phyloP scores from a whole-genome alignment of 2,113 vertebrate species.

The Callipepla squamata region DNA sequence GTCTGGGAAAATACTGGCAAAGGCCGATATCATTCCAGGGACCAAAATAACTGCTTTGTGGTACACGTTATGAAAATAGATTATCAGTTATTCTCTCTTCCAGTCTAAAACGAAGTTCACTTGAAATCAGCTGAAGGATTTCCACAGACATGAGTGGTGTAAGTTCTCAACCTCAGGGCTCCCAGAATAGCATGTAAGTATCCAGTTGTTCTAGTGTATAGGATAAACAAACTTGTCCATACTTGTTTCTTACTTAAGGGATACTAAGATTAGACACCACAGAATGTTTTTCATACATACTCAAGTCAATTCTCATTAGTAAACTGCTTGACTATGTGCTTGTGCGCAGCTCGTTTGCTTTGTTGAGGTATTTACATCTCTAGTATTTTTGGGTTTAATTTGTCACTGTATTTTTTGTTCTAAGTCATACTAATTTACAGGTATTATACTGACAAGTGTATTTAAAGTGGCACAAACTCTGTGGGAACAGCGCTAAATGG shows the following conservation, averaged over 20 bases:
- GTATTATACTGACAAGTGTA: not conserved
- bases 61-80: not conserved
- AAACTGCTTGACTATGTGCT: not conserved
- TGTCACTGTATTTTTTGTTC: not conserved
- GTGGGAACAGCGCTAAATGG: not conserved
- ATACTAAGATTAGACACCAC: not conserved
- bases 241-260: not conserved
- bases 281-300: not conserved
- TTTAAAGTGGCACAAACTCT: not conserved
- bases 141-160: not conserved
- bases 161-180: not conserved
- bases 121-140: not conserved
- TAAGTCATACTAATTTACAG: not conserved
- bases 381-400: not conserved
- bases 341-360: not conserved
- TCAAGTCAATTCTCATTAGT: not conserved
- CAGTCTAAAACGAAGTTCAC: not conserved
- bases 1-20: not conserved
- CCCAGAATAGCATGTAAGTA: not conserved
- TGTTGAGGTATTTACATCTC: not conserved
- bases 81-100: not conserved
- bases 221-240: not conserved
- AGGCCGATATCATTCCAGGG: not conserved
- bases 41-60: not conserved
- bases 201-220: not conserved